phyloP scores from a whole-genome alignment of 2,113 vertebrate genomes.

The Melanotaenia duboulayi region DNA sequence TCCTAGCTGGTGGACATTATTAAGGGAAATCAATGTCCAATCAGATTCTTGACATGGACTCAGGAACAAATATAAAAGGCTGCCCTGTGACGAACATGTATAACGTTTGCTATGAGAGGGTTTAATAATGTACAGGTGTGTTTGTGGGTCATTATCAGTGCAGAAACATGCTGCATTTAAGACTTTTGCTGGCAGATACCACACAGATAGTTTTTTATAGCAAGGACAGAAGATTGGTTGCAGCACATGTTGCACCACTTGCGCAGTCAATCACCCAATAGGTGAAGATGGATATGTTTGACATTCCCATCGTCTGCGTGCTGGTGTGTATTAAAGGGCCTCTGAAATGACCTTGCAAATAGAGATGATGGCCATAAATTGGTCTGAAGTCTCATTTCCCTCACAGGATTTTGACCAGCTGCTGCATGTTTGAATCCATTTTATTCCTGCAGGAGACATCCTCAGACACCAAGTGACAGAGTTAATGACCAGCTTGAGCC shows the following conservation, averaged over 20 bases:
- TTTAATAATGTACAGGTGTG: constrained; percentile 4
- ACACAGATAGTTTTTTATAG: constrained; percentile 24
- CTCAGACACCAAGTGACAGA: constrained; percentile 32
- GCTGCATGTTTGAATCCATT: constrained; percentile 68
- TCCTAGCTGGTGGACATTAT: constrained; percentile 52
- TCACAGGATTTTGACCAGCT: constrained; percentile 70
- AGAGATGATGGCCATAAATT: constrained; percentile 76
- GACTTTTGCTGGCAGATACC: background rate
- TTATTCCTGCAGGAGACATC: constrained; percentile 22
- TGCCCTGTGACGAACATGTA: constrained; percentile 27
- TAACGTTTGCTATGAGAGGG: constrained; percentile 19
- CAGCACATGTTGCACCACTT: constrained; percentile 22
- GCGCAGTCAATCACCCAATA: constrained; percentile 59
- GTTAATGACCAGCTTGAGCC: constrained; percentile 62
- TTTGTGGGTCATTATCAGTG: constrained; percentile 1
- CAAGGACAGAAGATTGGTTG: constrained; percentile 46
- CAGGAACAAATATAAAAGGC: constrained; percentile 11
- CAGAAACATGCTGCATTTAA: constrained; percentile 15
- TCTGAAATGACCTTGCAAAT: constrained; percentile 69
- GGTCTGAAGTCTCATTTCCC: constrained; percentile 71
- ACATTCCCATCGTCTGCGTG: constrained; percentile 37
- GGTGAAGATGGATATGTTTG: constrained; percentile 56
- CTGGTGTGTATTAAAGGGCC: constrained; percentile 48
- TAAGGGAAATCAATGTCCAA: constrained; percentile 74
- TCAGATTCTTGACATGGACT: constrained; percentile 54